Conservation (phyloP, 1,140 invertebrate species). For the Meloidogyne exigua region DNA sequence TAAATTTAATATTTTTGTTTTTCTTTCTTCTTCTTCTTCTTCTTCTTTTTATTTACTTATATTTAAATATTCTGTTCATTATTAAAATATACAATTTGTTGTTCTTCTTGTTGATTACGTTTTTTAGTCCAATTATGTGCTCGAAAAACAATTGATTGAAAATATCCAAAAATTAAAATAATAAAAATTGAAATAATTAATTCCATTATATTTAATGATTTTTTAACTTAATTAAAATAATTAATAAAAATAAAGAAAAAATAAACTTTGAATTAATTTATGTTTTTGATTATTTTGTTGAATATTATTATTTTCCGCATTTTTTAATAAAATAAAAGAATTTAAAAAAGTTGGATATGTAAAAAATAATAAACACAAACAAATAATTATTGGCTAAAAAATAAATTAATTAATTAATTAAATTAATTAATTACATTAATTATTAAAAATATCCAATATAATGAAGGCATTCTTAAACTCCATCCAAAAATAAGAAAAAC, state of each 20-base stretch:
- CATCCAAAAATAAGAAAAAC: slow-evolving; percentile 4
- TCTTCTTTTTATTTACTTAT: no score
- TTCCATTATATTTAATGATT: neutral
- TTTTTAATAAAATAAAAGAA: neutral
- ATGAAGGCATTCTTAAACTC: neutral
- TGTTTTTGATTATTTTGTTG: neutral
- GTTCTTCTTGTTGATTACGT: slow-evolving; percentile 1
- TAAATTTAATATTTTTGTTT: no score
- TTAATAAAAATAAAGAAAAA: neutral
- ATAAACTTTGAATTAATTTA: neutral
- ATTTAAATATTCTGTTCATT: neutral
- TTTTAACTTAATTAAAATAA: neutral
- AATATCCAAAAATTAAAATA: slow-evolving; percentile 2
- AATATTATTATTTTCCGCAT: neutral
- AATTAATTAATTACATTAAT: slow-evolving; percentile 4
- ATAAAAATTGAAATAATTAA: neutral
- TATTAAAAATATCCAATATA: slow-evolving; percentile 9
- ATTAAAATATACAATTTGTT: slow-evolving; percentile 7
- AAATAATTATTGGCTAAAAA: slow-evolving; percentile 5
- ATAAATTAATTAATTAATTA: neutral
- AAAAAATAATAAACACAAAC: neutral
- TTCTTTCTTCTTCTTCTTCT: no score
- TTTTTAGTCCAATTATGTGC: slow-evolving; percentile 12
- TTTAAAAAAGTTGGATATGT: neutral
- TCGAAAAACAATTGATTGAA: slow-evolving; percentile 8